phyloP scores from a whole-genome alignment of 1,140 invertebrate genomes.

The Drosophila navojoa region DNA sequence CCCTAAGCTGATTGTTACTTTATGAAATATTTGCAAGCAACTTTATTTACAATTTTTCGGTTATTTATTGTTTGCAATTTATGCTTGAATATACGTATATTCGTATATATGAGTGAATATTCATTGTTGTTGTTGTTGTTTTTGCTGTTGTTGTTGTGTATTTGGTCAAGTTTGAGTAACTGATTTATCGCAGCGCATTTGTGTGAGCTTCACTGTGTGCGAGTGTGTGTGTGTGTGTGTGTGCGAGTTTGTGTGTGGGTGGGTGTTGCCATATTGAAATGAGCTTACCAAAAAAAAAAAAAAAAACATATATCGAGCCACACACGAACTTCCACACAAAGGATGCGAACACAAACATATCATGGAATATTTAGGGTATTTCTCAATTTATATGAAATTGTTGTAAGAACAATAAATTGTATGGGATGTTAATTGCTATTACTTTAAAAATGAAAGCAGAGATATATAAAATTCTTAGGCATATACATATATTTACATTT shows the following conservation, averaged over 20 bases:
- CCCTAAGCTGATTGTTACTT: constrained; percentile 77
- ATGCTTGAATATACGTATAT: constrained; percentile 70
- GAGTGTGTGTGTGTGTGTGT: constrained; percentile 23
- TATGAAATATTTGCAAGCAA: constrained; percentile 80
- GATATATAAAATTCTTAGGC: no score
- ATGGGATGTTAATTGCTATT: no score
- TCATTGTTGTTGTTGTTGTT: constrained; percentile 13
- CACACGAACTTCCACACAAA: neutral
- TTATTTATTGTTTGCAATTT: constrained; percentile 83
- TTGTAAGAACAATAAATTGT: no score
- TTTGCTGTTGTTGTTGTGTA: constrained; percentile 37
- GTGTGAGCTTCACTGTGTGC: constrained; percentile 9
- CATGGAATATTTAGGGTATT: neutral
- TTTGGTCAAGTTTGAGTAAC: constrained; percentile 74
- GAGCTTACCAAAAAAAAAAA: constrained; percentile 22
- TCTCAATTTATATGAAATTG: neutral
- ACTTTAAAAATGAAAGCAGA: no score
- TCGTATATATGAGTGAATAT: constrained; percentile 33
- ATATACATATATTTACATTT: no score
- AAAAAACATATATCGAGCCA: constrained; percentile 3
- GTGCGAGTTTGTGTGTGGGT: constrained; percentile 23
- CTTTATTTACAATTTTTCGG: constrained; percentile 82
- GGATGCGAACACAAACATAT: constrained; percentile 21
- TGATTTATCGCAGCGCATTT: constrained; percentile 67
- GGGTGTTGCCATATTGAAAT: constrained; percentile 47